A percentile compares a stretch with the other conserved stretches of the same genome.
Conservation (phyloP, 1,140 invertebrate genomes). For the Drosophila punjabiensis region DNA sequence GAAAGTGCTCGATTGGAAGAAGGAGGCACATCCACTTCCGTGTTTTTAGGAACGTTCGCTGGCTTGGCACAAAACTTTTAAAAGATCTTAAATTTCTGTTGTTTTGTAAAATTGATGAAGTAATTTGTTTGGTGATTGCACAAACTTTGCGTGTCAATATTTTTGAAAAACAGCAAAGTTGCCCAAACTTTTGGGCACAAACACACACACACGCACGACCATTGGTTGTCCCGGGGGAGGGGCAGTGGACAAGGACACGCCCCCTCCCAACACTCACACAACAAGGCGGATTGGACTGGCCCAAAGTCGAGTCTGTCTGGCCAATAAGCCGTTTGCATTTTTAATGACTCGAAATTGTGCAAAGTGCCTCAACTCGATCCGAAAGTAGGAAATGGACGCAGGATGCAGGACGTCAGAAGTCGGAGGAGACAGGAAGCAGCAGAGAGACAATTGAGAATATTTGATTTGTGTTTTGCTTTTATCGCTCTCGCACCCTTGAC, state of each 20-base stretch:
- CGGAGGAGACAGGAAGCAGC: background rate
- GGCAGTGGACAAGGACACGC: conserved; percentile 26
- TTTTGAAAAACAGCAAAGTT: conserved; percentile 72
- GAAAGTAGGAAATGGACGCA: conserved; percentile 13
- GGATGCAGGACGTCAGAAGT: background rate
- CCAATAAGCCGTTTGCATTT: conserved; percentile 70
- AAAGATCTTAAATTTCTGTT: conserved; percentile 80
- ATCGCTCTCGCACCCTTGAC: conserved; percentile 41
- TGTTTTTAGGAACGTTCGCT: conserved; percentile 35
- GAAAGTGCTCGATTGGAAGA: background rate
- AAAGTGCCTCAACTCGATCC: conserved; percentile 47
- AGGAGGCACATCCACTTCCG: conserved; percentile 41
- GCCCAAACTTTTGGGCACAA: conserved; percentile 37
- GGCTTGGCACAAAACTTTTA: conserved; percentile 69
- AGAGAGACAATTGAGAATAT: conserved; percentile 46
- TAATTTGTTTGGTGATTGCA: conserved; percentile 82
- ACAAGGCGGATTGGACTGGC: conserved; percentile 11
- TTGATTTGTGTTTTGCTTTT: conserved; percentile 52
- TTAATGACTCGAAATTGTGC: conserved; percentile 69
- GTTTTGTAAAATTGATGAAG: conserved; percentile 83
- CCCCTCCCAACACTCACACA: background rate
- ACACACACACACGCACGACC: conserved; percentile 10
- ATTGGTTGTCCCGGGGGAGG: background rate
- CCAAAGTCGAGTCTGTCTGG: conserved; percentile 27
- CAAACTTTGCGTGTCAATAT: conserved; percentile 81